Conservation (phyloP, 2,797 vertebrate genomes). For the Arrhamphus sclerolepis region DNA sequence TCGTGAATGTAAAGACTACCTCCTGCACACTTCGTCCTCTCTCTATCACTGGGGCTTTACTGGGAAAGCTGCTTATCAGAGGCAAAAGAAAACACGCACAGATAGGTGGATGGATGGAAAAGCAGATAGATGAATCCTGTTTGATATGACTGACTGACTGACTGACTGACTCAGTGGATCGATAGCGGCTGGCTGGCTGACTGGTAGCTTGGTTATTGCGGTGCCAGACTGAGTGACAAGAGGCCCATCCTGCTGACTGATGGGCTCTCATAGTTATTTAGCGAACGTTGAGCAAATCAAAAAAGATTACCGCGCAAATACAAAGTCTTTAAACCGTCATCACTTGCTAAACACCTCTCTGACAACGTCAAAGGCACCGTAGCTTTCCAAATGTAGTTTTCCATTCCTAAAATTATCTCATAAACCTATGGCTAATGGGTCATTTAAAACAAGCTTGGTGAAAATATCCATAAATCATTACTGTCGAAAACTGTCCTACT, state of each 20-base stretch:
- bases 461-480: not conserved
- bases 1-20: constrained; percentile 57
- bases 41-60: constrained; percentile 69
- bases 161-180: constrained; percentile 59
- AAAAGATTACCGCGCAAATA: constrained; percentile 13
- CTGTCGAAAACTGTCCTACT: too few species aligned
- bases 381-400: not conserved
- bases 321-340: not conserved
- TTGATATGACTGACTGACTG: constrained; percentile 71
- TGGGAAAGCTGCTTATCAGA: constrained; percentile 73
- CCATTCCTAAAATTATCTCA: not conserved
- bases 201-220: constrained; percentile 50
- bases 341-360: not conserved
- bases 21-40: constrained; percentile 26
- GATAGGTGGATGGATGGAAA: constrained; percentile 67
- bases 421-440: not conserved
- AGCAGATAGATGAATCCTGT: constrained; percentile 73
- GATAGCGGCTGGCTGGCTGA: constrained; percentile 43
- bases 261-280: constrained; percentile 13
- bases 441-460: not conserved
- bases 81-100: constrained; percentile 66
- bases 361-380: not conserved
- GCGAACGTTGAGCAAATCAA: constrained; percentile 22
- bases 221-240: constrained; percentile 37
- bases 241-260: constrained; percentile 30